Evolutionary conservation across 2,113 vertebrate genomes (phyloP), one percentile per base, ranked within the genome.

Genomic region (Aphyosemion australe): DNA sequence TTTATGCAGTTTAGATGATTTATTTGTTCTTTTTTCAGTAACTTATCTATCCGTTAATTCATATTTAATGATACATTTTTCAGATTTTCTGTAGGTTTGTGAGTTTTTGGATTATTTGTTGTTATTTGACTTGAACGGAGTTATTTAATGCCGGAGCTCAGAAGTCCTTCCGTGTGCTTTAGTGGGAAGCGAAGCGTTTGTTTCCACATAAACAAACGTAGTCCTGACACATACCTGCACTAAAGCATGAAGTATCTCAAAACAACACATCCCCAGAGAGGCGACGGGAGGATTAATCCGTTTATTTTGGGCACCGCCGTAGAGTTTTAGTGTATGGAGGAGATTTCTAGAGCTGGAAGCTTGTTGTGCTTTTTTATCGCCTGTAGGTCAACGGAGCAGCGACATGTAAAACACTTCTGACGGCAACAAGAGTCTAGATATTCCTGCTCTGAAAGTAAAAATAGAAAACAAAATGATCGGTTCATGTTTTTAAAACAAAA

Each of bases 361-460:
- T 49, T 59, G 61, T 50, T 66, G 26, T 26, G 26, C 61, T 78
- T 79, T 10, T 32, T 70, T 73, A 66, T 34, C 63, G 65, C 68
- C 66, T 65, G 62, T 70, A 72, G 57, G 11, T 52, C 47, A 72
- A 53, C 65, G 59, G 66, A 65, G 69, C 66, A 13, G 71, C 13
- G 84, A 83, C 82, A 79, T 81, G 80, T 84, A 75, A 79, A 83
- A 65, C 69, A 59, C 57, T 43, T 14, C 18, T 61, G 74, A 77
- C 79, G n/a, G n/a, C n/a, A 61, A 68, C 61, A 11, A 37, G 84
- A 64, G 75, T 81, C 79, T 69, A 83, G 49, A 76, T 50, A 60
- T 56, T 62, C 59, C 52, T 39, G 14, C 52, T 39, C 47, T 65
- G 53, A 59, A 56, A 68, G 48, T 5, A 50, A 16, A 78, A 21